Base-by-base conservation (phyloP, 2,797 vertebrate genomes). In the Pristis pectinata region DNA sequence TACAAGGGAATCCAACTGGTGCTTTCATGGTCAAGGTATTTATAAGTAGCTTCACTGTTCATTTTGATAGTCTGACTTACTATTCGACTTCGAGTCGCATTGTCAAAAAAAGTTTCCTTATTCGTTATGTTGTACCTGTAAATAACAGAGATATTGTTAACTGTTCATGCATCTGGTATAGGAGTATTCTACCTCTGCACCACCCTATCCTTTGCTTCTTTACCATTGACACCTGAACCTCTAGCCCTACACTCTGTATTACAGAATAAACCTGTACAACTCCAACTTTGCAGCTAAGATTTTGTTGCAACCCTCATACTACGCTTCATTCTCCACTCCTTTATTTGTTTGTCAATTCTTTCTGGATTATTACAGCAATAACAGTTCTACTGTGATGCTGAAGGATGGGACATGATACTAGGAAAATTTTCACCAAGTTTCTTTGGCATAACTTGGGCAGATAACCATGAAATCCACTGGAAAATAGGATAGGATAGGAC, bases 91-190 rank as follows among this genome's bases (percentile, higher is more conserved):
- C 99, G 98, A 1, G 98, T 99, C 72, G 98, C 98, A 10, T 97
- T 99, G 96, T 99, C 98, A 96, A 99, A 99, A 96, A 99, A 97
- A 0, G 98, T 98, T 76, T 98, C 98, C 96, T 98, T 98, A 72
- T 99, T 98, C 95, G 98, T 98, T 96, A 99, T 98, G 96, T 99
- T 98, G 95, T 99, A 99, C 96, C 99, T 99, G 95, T 83, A 97
- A 95, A 96, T 95, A 34, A 94, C 2, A 11, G 70, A 94, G 30
- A 76, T 1, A 34, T 53, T 1, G 27, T 34, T 41, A 67, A 67
- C 19, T 61, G 22, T 53, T 82, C 27, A 59, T 11, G 9, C 94
- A 24, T 80, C 70, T 74, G 70, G 22, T 74, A 7, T 72, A 27
- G 5, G 1, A 27, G 70, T 22, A 7, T 24, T 3, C 2, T 22